Evolutionary conservation across 2,797 vertebrate species (phyloP).

Genomic region (Jordanella pulchra): DNA sequence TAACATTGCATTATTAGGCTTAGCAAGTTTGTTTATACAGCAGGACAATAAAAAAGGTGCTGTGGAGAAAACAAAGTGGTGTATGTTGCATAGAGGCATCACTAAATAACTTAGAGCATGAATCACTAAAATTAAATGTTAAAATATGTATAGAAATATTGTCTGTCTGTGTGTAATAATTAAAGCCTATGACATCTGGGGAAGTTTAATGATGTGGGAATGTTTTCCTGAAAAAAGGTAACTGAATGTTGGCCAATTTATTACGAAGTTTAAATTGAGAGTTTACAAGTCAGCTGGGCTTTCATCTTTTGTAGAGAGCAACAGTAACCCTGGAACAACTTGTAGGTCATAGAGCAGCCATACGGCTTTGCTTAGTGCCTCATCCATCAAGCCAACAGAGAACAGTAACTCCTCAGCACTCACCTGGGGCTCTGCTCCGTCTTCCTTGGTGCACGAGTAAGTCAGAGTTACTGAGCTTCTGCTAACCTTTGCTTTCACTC

Average conservation of each 20-base stretch:
- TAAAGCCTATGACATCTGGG: too few relatives aligned
- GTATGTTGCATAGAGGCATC: too few relatives aligned
- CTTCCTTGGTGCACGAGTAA: slow-evolving; percentile 10
- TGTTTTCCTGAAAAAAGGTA: neutral
- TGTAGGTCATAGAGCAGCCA: slow-evolving; percentile 27
- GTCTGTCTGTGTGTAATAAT: too few relatives aligned
- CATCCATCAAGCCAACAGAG: slow-evolving; percentile 55
- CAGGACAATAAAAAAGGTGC: too few relatives aligned
- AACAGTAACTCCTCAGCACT: slow-evolving; percentile 44
- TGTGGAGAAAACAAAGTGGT: too few relatives aligned
- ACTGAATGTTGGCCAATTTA: too few relatives aligned
- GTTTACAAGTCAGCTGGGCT: neutral
- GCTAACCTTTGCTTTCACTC: neutral
- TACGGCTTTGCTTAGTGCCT: slow-evolving; percentile 26
- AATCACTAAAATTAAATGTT: too few relatives aligned
- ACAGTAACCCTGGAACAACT: slow-evolving; percentile 35
- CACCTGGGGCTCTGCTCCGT: slow-evolving; percentile 22
- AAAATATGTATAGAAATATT: too few relatives aligned
- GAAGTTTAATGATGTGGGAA: neutral
- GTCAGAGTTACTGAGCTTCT: slow-evolving; percentile 7
- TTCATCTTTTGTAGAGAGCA: slow-evolving; percentile 53
- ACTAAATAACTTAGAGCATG: too few relatives aligned
- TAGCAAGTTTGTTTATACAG: too few relatives aligned
- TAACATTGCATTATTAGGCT: too few relatives aligned
- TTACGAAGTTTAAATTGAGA: slow-evolving; percentile 27